A percentile compares a stretch with the other conserved stretches of the same genome.
phyloP scores from a whole-genome alignment of 2,797 vertebrate genomes.

The Lagocephalus sceleratus region DNA sequence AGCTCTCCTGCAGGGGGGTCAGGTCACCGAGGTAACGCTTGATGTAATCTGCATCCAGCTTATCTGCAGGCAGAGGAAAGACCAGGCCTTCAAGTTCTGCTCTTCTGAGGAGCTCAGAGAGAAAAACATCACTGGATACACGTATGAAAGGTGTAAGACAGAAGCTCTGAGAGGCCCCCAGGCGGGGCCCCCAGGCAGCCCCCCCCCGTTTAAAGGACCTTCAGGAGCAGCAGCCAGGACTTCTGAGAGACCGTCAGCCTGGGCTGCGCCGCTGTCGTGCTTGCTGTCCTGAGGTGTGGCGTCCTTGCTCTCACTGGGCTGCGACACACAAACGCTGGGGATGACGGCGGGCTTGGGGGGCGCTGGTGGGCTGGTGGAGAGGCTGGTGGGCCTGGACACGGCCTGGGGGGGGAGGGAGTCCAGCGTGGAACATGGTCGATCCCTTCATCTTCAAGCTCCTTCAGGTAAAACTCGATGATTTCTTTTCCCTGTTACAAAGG shows the following conservation, averaged over 20 bases:
- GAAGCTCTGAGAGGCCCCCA: no score
- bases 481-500: constrained; percentile 86
- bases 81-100: no score
- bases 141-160: no score
- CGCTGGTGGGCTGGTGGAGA: constrained; percentile 37
- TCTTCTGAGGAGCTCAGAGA: no score
- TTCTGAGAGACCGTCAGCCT: constrained; percentile 71
- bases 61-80: constrained; percentile 74
- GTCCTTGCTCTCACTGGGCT: constrained; percentile 46
- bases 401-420: constrained; percentile 64
- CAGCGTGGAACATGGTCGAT: constrained; percentile 86
- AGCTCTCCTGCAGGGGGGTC: constrained; percentile 96
- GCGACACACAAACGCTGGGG: constrained; percentile 43
- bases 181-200: no score
- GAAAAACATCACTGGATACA: no score
- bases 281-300: constrained; percentile 58
- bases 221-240: constrained; percentile 82
- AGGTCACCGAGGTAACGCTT: constrained; percentile 94
- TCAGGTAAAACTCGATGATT: constrained; percentile 96
- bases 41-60: constrained; percentile 96
- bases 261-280: constrained; percentile 72
- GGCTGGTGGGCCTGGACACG: constrained; percentile 37
- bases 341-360: constrained; percentile 40
- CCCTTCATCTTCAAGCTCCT: constrained; percentile 89
- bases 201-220: constrained; percentile 78